Conservation (phyloP, 2,113 vertebrate species). For the Pseudonaja textilis region DNA sequence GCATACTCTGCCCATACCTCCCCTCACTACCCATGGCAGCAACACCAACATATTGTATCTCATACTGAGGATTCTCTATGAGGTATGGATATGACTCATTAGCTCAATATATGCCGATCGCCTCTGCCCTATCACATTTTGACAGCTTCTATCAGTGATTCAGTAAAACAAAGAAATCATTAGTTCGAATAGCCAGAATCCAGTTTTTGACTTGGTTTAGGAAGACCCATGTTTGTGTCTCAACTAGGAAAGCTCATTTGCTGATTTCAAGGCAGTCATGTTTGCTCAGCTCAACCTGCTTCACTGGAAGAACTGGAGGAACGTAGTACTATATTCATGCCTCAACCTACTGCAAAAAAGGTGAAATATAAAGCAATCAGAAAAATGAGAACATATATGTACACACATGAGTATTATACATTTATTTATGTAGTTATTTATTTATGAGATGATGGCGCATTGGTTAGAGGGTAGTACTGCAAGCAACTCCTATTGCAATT, state of each 20-base stretch:
- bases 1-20: background rate
- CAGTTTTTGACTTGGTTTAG: background rate
- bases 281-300: background rate
- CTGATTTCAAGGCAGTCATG: background rate
- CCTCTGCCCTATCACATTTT: background rate
- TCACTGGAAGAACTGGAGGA: background rate
- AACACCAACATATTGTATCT: background rate
- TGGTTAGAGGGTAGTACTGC: too few relatives aligned
- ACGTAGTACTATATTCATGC: background rate
- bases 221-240: background rate
- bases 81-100: background rate
- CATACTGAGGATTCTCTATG: too few relatives aligned
- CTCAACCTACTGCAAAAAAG: background rate
- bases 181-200: background rate
- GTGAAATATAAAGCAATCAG: background rate
- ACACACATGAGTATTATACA: background rate
- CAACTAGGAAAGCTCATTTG: background rate
- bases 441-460: too few relatives aligned
- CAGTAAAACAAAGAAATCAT: background rate
- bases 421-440: background rate
- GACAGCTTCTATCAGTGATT: background rate
- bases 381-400: background rate
- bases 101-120: background rate
- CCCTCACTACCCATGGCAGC: background rate
- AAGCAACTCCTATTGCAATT: too few relatives aligned